These are phyloP conservation scores for Lepisosteus osseus DNA, from an alignment of 2,113 vertebrate species.

Conservation along the genomic window DNA sequence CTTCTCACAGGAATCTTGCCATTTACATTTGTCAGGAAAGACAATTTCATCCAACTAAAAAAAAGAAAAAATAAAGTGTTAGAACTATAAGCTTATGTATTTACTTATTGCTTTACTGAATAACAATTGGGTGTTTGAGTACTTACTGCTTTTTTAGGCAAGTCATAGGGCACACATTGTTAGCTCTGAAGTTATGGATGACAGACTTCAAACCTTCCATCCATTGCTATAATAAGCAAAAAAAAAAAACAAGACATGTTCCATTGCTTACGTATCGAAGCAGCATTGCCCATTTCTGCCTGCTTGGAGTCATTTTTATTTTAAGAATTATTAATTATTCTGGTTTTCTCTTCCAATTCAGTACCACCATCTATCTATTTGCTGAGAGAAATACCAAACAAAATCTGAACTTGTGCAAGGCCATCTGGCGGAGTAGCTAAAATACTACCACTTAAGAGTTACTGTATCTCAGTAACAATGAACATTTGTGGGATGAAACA, in stretches of 20 bases:
- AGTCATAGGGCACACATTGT: constrained; percentile 98
- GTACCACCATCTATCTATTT: no score
- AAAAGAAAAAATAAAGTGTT: constrained; percentile 27
- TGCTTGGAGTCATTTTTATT: no score
- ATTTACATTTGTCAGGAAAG: constrained; percentile 90
- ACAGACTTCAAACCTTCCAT: constrained; percentile 89
- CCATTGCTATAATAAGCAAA: constrained; percentile 81
- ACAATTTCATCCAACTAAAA: constrained; percentile 95
- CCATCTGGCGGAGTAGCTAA: no score
- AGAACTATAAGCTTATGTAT: neutral
- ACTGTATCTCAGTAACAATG: no score
- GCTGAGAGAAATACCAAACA: no score
- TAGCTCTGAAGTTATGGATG: constrained; percentile 96
- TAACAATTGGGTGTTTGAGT: neutral
- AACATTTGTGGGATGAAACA: no score
- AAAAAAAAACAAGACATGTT: constrained; percentile 16
- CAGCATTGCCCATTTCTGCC: no score
- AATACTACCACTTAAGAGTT: no score
- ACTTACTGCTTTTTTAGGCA: constrained; percentile 98
- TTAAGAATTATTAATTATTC: no score
- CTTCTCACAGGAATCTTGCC: constrained; percentile 95
- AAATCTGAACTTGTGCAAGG: no score
- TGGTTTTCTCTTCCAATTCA: no score
- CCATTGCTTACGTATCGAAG: no score
- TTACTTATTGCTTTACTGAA: neutral